Conservation (phyloP, 1,140 invertebrate species). For the Drosophila ogumai region DNA sequence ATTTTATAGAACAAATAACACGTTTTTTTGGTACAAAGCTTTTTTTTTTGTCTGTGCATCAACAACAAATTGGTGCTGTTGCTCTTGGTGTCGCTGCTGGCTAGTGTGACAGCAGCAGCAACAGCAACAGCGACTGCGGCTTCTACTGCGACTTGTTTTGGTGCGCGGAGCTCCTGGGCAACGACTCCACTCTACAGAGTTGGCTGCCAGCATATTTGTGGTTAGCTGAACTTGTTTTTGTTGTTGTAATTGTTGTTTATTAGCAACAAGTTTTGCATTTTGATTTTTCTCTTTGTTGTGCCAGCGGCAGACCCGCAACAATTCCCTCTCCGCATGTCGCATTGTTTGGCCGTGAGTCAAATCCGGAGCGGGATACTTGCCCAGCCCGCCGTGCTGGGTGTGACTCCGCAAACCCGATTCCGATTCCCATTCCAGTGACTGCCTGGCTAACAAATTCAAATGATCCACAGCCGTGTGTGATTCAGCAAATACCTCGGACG, state of each 20-base stretch:
- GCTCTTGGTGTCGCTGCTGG: conserved; percentile 23
- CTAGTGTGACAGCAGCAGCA: conserved; percentile 43
- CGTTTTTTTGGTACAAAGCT: too few relatives aligned
- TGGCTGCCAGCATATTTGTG: conserved; percentile 64
- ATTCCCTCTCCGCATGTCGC: conserved; percentile 48
- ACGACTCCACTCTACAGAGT: conserved; percentile 42
- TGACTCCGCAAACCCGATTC: conserved; percentile 25
- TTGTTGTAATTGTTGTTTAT: conserved; percentile 57
- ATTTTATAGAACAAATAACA: too few relatives aligned
- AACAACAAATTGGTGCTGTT: conserved; percentile 39
- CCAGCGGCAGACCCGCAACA: conserved; percentile 38
- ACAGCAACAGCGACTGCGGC: conserved; percentile 8
- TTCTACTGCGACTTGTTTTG: conserved; percentile 35
- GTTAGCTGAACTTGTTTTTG: conserved; percentile 56
- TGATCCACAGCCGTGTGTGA: conserved; percentile 48
- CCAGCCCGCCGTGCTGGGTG: conserved; percentile 31
- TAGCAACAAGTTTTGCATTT: conserved; percentile 82
- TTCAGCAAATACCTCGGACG: conserved; percentile 56
- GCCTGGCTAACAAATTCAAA: conserved; percentile 67
- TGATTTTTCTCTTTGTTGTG: conserved; percentile 50
- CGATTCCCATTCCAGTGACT: conserved; percentile 25
- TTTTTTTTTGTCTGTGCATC: conserved; percentile 1
- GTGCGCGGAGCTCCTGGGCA: conserved; percentile 49
- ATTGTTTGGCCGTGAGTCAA: conserved; percentile 69
- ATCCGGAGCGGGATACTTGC: conserved; percentile 40